phyloP scores from a whole-genome alignment of 2,888 invertebrate genomes.

The Parascotia fuliginaria region DNA sequence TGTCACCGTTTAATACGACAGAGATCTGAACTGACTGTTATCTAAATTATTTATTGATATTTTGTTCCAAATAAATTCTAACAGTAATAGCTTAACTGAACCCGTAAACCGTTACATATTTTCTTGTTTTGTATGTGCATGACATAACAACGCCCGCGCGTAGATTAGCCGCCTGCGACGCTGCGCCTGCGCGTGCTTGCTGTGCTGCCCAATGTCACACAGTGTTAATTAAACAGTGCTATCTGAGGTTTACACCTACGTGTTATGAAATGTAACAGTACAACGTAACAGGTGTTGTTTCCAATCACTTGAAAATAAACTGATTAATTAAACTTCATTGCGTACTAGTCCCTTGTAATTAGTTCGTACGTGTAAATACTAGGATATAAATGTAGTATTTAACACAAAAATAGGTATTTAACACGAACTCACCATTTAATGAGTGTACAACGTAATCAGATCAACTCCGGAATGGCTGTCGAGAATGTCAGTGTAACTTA shows the following conservation, averaged over 20 bases:
- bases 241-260: slow-evolving; percentile 44
- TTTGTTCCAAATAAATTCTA: slow-evolving; percentile 46
- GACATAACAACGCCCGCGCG: slow-evolving; percentile 51
- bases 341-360: background rate
- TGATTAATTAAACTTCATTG: slow-evolving; percentile 21
- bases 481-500: slow-evolving; percentile 45
- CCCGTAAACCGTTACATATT: slow-evolving; percentile 52
- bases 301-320: slow-evolving; percentile 20
- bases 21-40: slow-evolving; percentile 40
- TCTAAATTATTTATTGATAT: slow-evolving; percentile 43
- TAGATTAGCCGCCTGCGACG: slow-evolving; percentile 36
- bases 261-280: slow-evolving; percentile 41
- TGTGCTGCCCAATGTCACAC: slow-evolving; percentile 42
- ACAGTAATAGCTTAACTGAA: slow-evolving; percentile 45
- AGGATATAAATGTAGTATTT: too few species aligned
- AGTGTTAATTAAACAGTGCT: slow-evolving; percentile 43
- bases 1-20: slow-evolving; percentile 35
- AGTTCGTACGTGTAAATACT: background rate
- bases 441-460: slow-evolving; percentile 33
- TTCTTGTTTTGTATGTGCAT: slow-evolving; percentile 31
- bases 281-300: slow-evolving; percentile 32
- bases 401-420: slow-evolving; percentile 11
- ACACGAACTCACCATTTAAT: slow-evolving; percentile 34
- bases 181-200: slow-evolving; percentile 35
- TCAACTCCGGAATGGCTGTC: slow-evolving; percentile 32